Conservation (phyloP, 2,113 vertebrate species). For the Aldabrachelys gigantea region DNA sequence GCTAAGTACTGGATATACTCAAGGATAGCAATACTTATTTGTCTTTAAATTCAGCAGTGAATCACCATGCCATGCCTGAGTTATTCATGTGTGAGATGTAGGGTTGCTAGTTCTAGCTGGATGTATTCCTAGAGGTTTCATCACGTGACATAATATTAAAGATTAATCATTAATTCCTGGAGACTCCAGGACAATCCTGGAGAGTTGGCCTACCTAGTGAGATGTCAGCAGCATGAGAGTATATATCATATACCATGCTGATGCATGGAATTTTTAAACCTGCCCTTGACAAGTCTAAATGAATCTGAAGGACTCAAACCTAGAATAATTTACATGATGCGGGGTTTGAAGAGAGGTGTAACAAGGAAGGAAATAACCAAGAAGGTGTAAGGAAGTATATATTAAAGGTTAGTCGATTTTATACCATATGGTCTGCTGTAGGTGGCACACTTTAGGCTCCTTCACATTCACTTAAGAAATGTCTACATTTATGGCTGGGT, state of each 20-base stretch:
- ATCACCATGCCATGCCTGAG: conserved; percentile 39
- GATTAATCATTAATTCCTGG: no score
- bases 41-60: conserved; percentile 49
- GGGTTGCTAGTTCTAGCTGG: no score
- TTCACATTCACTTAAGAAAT: background rate
- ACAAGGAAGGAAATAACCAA: background rate
- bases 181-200: no score
- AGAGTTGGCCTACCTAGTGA: background rate
- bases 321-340: conserved; percentile 16
- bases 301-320: conserved; percentile 12
- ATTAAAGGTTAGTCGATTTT: background rate
- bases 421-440: background rate
- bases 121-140: no score
- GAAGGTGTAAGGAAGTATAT: background rate
- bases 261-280: conserved; percentile 72
- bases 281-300: conserved; percentile 64
- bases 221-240: conserved; percentile 66
- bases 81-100: conserved; percentile 33
- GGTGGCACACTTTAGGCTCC: background rate
- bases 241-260: conserved; percentile 59
- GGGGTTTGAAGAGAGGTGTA: background rate
- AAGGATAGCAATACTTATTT: conserved; percentile 26
- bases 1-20: background rate
- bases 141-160: no score
- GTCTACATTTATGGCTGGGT: background rate